Conservation (phyloP, 2,888 invertebrate species). For the Bhutanitis thaidina region DNA sequence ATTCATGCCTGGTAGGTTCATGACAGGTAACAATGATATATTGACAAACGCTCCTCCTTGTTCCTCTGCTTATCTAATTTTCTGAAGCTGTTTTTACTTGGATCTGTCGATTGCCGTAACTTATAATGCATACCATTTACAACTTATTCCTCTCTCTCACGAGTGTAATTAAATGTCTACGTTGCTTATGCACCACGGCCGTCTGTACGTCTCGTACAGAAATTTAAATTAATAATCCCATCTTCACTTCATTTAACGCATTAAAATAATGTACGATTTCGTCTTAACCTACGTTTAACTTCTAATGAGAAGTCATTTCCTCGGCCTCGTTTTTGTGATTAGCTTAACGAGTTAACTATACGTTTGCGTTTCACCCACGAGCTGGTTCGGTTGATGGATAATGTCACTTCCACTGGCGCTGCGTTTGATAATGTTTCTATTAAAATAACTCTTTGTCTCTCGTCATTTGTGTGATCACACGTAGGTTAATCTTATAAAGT, state of each 20-base stretch:
- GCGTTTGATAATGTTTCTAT: neutral
- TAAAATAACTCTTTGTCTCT: no score
- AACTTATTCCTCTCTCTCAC: neutral
- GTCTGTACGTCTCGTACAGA: neutral
- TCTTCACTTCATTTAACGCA: constrained; percentile 6
- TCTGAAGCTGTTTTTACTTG: no score
- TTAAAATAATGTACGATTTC: constrained; percentile 2
- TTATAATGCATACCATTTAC: neutral
- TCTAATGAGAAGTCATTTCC: constrained; percentile 5
- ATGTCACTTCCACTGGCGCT: neutral
- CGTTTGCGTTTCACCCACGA: neutral
- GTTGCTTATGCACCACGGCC: neutral
- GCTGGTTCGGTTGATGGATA: neutral
- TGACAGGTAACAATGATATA: no score
- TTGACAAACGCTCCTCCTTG: no score
- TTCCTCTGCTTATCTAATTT: no score
- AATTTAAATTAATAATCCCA: constrained; percentile 3
- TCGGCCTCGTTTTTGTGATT: neutral
- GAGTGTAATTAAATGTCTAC: neutral
- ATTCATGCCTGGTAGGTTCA: no score
- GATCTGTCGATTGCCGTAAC: no score
- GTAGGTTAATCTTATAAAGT: no score
- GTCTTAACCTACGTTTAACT: neutral
- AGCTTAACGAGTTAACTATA: neutral
- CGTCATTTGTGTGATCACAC: no score